Evolutionary conservation across 2,888 invertebrate species (phyloP).

Genomic region (Polymixis flavicincta): DNA sequence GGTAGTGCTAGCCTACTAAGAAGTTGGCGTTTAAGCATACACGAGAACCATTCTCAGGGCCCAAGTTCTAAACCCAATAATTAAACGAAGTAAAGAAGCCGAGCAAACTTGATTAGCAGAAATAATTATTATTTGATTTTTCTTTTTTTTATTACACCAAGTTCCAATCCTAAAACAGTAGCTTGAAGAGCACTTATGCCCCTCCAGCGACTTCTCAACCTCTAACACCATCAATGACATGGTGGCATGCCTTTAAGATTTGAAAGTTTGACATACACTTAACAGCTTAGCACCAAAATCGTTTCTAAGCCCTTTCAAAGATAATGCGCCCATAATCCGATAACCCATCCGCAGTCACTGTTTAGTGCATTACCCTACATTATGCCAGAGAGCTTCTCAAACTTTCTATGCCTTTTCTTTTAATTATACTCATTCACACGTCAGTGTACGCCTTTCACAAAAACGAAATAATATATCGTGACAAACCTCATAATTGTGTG

Average conservation of each 20-base stretch:
- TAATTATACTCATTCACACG: constrained; percentile 70
- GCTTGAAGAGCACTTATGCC: background rate
- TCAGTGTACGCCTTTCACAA: constrained; percentile 56
- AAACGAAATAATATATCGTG: constrained; percentile 60
- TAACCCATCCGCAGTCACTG: constrained; percentile 54
- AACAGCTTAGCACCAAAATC: constrained; percentile 51
- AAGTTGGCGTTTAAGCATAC: background rate
- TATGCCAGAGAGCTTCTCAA: constrained; percentile 52
- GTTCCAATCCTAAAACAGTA: background rate
- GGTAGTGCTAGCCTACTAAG: constrained; percentile 5
- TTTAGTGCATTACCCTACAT: constrained; percentile 55
- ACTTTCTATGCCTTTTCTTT: constrained; percentile 67
- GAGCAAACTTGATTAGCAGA: too few relatives aligned
- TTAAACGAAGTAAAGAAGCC: background rate
- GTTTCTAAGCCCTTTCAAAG: constrained; percentile 58
- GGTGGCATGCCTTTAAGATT: constrained; percentile 26
- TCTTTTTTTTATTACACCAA: background rate
- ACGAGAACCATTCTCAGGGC: constrained; percentile 5
- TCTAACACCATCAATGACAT: constrained; percentile 11
- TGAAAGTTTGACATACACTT: constrained; percentile 55
- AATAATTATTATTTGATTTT: background rate
- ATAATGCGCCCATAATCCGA: constrained; percentile 60
- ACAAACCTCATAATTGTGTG: constrained; percentile 52
- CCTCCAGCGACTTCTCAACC: background rate
- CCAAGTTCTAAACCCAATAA: background rate